phyloP scores from a whole-genome alignment of 2,888 invertebrate species.

The Eurytoma adleriae region DNA sequence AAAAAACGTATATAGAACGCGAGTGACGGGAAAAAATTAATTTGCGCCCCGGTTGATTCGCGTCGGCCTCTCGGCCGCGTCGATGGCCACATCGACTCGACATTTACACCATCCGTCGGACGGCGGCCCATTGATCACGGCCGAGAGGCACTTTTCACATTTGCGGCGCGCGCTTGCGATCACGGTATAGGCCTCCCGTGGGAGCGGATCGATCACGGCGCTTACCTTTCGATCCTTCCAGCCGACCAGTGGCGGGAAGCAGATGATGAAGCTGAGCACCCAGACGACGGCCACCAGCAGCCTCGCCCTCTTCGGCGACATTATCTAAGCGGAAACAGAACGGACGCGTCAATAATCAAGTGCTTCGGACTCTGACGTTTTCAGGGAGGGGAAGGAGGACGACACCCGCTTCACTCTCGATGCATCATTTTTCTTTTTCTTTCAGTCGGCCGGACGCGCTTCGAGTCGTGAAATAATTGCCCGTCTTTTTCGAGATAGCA shows the following conservation, averaged over 20 bases:
- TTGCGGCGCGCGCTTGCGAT: background rate
- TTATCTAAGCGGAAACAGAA: constrained; percentile 78
- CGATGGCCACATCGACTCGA: no score
- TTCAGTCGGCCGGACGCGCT: background rate
- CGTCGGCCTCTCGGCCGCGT: no score
- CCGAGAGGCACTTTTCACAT: background rate
- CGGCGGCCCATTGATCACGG: no score
- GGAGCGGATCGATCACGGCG: constrained; percentile 4
- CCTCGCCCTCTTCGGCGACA: constrained; percentile 91
- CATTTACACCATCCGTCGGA: no score
- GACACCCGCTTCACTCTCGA: constrained; percentile 24
- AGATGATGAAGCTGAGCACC: constrained; percentile 97
- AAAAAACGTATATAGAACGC: no score
- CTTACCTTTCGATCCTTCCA: constrained; percentile 87
- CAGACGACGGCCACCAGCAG: constrained; percentile 93
- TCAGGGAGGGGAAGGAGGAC: constrained; percentile 2
- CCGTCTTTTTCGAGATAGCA: background rate
- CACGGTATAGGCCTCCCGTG: background rate
- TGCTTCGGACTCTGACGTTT: background rate
- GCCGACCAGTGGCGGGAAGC: constrained; percentile 96
- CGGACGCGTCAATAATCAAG: background rate
- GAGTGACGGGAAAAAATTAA: no score
- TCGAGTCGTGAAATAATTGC: background rate
- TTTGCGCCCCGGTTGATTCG: no score
- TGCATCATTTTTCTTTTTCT: background rate